Conservation (phyloP, 2,797 vertebrate genomes). For the Leptatherina wallacei region DNA sequence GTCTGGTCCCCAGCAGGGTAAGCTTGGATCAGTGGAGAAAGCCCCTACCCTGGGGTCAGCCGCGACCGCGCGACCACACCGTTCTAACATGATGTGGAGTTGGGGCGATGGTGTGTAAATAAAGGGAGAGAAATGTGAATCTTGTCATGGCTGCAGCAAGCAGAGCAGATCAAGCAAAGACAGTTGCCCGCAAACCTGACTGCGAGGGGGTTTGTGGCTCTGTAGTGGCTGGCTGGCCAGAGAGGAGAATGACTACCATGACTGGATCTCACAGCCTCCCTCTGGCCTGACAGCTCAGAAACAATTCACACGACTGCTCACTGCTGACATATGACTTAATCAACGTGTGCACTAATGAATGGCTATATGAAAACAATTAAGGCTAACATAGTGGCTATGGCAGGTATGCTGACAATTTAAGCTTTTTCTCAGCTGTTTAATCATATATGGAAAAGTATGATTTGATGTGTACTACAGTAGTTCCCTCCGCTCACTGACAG, state of each 20-base stretch:
- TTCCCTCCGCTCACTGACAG: slow-evolving; percentile 37
- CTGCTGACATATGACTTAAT: slow-evolving; percentile 82
- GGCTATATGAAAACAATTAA: slow-evolving; percentile 67
- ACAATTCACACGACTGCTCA: slow-evolving; percentile 81
- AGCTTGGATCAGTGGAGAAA: slow-evolving; percentile 93
- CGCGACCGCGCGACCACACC: slow-evolving; percentile 78
- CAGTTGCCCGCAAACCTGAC: slow-evolving; percentile 91
- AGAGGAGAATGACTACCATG: slow-evolving; percentile 58
- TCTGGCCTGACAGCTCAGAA: slow-evolving; percentile 82
- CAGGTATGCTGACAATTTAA: slow-evolving; percentile 60
- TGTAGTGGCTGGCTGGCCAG: slow-evolving; percentile 53
- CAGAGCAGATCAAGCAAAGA: slow-evolving; percentile 91
- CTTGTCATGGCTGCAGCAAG: slow-evolving; percentile 84
- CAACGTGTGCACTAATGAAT: slow-evolving; percentile 64
- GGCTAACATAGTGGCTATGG: slow-evolving; percentile 38
- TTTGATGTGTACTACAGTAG: slow-evolving; percentile 9
- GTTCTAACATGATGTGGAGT: slow-evolving; percentile 88
- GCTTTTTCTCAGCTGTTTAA: slow-evolving; percentile 49
- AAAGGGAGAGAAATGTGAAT: slow-evolving; percentile 91
- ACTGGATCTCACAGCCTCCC: slow-evolving; percentile 65
- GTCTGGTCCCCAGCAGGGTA: slow-evolving; percentile 82
- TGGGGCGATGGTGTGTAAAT: slow-evolving; percentile 96
- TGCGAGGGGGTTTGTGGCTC: slow-evolving; percentile 79
- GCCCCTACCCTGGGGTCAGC: slow-evolving; percentile 88
- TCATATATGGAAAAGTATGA: slow-evolving; percentile 43